Evolutionary conservation across 2,888 invertebrate species (phyloP).

Genomic region (Crossocerus cetratus): DNA sequence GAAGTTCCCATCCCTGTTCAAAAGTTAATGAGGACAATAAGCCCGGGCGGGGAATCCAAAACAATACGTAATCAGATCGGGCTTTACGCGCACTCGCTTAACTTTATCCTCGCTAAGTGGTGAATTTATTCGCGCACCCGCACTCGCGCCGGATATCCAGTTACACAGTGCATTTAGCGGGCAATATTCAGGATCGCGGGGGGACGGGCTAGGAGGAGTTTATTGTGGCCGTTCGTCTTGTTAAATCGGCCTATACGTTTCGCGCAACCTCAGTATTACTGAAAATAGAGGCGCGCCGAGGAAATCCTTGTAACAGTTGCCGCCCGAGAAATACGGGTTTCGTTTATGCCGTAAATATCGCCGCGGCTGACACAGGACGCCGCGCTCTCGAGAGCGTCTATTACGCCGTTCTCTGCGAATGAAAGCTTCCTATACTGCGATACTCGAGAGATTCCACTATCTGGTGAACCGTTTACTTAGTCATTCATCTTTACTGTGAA

Average conservation of each 20-base stretch:
- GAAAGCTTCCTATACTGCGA: constrained; percentile 54
- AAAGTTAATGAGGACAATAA: too few species aligned
- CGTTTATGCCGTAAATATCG: constrained; percentile 48
- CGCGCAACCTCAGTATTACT: constrained; percentile 35
- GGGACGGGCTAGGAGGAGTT: neutral
- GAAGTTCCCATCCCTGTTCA: too few species aligned
- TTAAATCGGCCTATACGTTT: neutral
- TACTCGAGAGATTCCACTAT: constrained; percentile 4
- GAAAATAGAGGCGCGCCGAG: constrained; percentile 29
- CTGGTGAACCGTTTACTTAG: too few species aligned
- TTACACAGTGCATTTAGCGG: too few species aligned
- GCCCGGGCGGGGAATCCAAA: too few species aligned
- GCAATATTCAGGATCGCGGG: too few species aligned
- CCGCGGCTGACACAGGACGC: constrained; percentile 47
- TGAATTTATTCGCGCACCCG: too few species aligned
- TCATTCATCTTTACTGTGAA: too few species aligned
- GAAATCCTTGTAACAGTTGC: constrained; percentile 55
- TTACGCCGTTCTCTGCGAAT: constrained; percentile 41
- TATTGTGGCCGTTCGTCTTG: neutral
- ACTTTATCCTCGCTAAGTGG: too few species aligned
- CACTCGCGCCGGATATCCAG: too few species aligned
- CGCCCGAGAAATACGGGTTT: constrained; percentile 29
- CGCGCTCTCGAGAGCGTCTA: constrained; percentile 26
- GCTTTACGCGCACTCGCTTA: too few species aligned
- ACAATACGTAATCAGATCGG: too few species aligned